Evolutionary conservation across 2,113 vertebrate species (phyloP), one percentile per base, ranked within the genome.

Genomic region (Opisthocomus hoazin): DNA sequence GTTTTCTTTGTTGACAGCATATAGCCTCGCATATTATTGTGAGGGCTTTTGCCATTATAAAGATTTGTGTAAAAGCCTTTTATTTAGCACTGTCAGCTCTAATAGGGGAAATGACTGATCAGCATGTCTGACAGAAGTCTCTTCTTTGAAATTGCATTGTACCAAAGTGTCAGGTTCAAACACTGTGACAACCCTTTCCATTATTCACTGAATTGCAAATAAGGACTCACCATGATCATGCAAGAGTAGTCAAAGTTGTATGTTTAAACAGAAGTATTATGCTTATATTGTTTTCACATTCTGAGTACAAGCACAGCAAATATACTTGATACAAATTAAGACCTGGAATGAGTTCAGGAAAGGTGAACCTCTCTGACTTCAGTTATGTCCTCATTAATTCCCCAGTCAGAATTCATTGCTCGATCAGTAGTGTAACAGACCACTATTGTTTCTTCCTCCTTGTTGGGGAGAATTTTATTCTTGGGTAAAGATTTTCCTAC

Each of bases 41-140:
- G 45, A 70, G 54, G 34, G 43, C 1, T 96, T 97, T 94, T 90
- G 54, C 81, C 79, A 69, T 83, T 37, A 87, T 94, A 96, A 96
- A 92, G 58, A 84, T 94, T 95, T 90, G 64, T 75, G 43, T 91
- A 92, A 96, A 97, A 96, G 87, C 48, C 80, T 96, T 97, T 96
- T 82, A 95, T 97, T 97, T 97, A 94, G 51, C 45, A 61, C 73
- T 95, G 92, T 94, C 96, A 97, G 46, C 61, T 95, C 68, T 96
- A 96, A 88, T 84, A 93, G 77, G 45, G 51, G 48, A 79, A 88
- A 93, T 48, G 71, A 89, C 64, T 96, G 80, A 95, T 96, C 93
- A 91, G 58, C 63, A 69, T 18, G 16, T 94, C 93, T 96, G 94
- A 92, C 94, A 96, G 74, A 94, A 94, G 63, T 79, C 34, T 94